Evolutionary conservation across 2,797 vertebrate genomes (phyloP).

Genomic region (Lagorchestes hirsutus): DNA sequence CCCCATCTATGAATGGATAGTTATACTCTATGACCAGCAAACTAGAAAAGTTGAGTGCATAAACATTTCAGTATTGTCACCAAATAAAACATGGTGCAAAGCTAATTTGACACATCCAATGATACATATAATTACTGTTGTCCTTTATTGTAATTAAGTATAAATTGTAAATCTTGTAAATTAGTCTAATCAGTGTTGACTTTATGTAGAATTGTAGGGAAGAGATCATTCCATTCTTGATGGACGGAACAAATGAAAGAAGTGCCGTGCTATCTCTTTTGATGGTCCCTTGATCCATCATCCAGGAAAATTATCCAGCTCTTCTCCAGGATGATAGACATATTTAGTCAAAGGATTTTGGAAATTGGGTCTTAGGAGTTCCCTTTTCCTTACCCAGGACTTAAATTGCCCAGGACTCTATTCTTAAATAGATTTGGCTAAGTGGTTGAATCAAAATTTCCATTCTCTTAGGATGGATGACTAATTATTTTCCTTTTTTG

Average conservation of each 20-base stretch:
- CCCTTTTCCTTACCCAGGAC: not conserved
- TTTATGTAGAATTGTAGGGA: not conserved
- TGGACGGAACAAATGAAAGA: not conserved
- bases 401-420: not conserved
- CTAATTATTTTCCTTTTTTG: not conserved
- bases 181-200: slow-evolving; percentile 23
- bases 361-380: not conserved
- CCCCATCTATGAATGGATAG: not conserved
- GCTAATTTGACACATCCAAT: slow-evolving; percentile 34
- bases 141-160: not conserved
- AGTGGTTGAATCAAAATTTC: not conserved
- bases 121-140: not conserved
- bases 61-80: not conserved
- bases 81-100: not conserved
- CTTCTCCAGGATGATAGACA: not conserved
- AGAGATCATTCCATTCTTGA: not conserved
- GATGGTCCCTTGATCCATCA: not conserved
- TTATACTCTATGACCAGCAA: slow-evolving; percentile 15
- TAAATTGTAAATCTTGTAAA: not conserved
- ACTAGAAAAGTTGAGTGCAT: slow-evolving; percentile 20
- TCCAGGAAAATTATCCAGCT: not conserved
- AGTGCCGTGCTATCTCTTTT: not conserved
- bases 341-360: not conserved
- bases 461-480: not conserved
- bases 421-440: not conserved